A percentile compares a stretch with the other conserved stretches of the same genome.
Conservation (phyloP, 37 sponge, comb jelly and placozoan genomes). For the Cliona cf. orientalis region DNA sequence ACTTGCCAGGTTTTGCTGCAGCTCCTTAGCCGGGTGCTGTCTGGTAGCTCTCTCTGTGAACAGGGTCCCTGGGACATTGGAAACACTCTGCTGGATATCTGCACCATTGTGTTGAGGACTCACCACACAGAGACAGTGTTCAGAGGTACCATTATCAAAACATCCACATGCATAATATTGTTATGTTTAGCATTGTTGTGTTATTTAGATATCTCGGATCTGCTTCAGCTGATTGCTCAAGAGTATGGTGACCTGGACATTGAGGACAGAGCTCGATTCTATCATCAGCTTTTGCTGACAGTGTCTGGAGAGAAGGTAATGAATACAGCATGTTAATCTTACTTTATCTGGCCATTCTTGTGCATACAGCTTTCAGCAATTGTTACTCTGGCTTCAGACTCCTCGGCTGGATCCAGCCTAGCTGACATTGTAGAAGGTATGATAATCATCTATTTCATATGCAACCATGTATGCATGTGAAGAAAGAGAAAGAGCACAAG, state of each 20-base stretch:
- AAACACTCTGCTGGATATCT: slow-evolving; percentile 40
- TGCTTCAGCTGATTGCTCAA: slow-evolving; percentile 26
- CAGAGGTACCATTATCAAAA: slow-evolving; percentile 35
- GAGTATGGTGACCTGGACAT: slow-evolving; percentile 59
- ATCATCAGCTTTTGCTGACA: slow-evolving; percentile 60
- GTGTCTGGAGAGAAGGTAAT: slow-evolving; percentile 72
- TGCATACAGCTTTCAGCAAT: slow-evolving; percentile 24
- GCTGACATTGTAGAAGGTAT: slow-evolving; percentile 69
- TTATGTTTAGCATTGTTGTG: not conserved
- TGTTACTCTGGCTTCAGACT: slow-evolving; percentile 38
- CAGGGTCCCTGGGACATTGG: slow-evolving; percentile 54
- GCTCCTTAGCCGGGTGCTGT: slow-evolving; percentile 31
- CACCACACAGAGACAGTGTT: slow-evolving; percentile 55
- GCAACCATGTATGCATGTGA: too few relatives aligned
- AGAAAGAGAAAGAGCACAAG: too few relatives aligned
- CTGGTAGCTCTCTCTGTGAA: slow-evolving; percentile 27
- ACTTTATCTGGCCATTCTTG: not conserved
- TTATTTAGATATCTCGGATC: slow-evolving; percentile 42
- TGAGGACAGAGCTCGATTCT: slow-evolving; percentile 67
- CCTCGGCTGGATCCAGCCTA: slow-evolving; percentile 34
- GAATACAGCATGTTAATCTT: not conserved
- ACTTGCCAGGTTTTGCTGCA: slow-evolving; percentile 48
- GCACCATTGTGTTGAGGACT: slow-evolving; percentile 26
- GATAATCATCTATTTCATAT: too few relatives aligned
- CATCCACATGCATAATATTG: not conserved